Base-by-base conservation (phyloP, 1,140 invertebrate species). In the Pseudomyrmex sp. region DNA sequence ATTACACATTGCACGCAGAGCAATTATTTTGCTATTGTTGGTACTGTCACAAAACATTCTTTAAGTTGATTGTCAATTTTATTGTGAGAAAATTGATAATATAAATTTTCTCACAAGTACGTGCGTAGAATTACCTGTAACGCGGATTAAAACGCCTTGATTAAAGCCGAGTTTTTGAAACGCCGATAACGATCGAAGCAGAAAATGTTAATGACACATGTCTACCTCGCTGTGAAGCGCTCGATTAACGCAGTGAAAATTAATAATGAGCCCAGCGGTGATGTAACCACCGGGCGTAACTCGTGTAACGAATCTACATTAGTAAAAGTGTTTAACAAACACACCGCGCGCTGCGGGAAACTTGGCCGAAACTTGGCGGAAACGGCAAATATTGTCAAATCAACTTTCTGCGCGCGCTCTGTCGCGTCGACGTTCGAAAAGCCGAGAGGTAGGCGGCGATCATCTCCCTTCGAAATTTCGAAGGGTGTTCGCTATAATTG, bases 401-500 rank as follows among this genome's bases (percentile, higher is more conserved):
- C 66, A 61, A 15, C 54, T 26, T 35, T 44, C 52, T 3, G 9
- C 20, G 9, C 44, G 44, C 8, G 23, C 15, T 35, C 35, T 35
- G 35, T 35, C 48, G 26, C 56, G 8, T 20, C 72, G 56, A 12
- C 18, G 35, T 12, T 20, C 66, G 76, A 80, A 80, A 80, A 72
- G 76, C 76, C 20, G 76, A 15, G 74, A 35, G 76, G 44, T 44
- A 59, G 18, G 76, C 76, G 76, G 5, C 50, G 12, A 61, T 72
- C 66, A 82, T 82, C 70, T 52, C 58, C 35, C 77, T 35, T 35
- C 79, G 86, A 85, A 91, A 90, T 89, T 88, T 86, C 82, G 84
- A 86, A 87, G 86, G 87, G 84, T 86, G 86, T 88, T 75, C 35
- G 73, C 86, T 90, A 91, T 80, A 80, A 91, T 90, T 89, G 86